phyloP scores from a whole-genome alignment of 2,888 invertebrate species.

The Rotaria macrura region DNA sequence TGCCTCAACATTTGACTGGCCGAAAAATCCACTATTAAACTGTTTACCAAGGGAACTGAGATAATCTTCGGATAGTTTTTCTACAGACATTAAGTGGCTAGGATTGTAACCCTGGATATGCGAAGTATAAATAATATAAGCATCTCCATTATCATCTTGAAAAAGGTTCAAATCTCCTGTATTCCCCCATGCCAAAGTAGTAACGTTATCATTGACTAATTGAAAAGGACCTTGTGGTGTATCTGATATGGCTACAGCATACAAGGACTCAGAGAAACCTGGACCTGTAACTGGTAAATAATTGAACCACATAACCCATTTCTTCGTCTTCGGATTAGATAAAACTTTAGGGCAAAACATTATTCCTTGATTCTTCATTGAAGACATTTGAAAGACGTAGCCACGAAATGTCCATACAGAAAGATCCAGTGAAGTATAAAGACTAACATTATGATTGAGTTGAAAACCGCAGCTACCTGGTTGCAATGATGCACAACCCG shows the following conservation, averaged over 20 bases:
- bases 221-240: neutral
- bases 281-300: neutral
- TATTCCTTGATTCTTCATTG: neutral
- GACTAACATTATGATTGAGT: slow-evolving; percentile 13
- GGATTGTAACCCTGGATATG: neutral
- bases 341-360: neutral
- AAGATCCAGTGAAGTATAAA: neutral
- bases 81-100: neutral
- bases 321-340: neutral
- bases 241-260: neutral
- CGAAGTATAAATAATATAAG: neutral
- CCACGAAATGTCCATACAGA: slow-evolving; percentile 3
- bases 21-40: slow-evolving; percentile 7
- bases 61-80: neutral
- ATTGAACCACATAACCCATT: slow-evolving; percentile 6
- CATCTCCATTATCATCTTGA: slow-evolving; percentile 3
- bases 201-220: neutral
- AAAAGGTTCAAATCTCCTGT: slow-evolving; percentile 1
- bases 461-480: neutral
- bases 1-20: neutral
- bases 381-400: neutral
- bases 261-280: neutral
- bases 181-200: slow-evolving; percentile 6
- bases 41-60: neutral
- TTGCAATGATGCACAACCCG: neutral